A percentile compares a stretch with the other conserved stretches of the same genome.
phyloP scores from a whole-genome alignment of 2,113 vertebrate genomes.

The Zosterops japonicus region DNA sequence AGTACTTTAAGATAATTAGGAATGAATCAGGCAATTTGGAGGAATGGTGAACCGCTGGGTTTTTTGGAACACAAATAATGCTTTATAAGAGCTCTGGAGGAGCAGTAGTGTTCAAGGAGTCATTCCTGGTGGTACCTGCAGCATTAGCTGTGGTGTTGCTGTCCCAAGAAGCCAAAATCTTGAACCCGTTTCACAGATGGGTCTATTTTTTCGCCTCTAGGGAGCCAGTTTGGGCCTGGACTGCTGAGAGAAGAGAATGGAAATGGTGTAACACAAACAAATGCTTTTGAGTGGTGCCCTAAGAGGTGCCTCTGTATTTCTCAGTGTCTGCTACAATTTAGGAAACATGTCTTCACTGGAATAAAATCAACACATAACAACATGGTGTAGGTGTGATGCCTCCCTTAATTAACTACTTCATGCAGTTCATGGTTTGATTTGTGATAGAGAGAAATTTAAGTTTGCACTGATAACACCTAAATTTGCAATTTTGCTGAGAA shows the following conservation, averaged over 20 bases:
- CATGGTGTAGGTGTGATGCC: not conserved
- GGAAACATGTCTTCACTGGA: not conserved
- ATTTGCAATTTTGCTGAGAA: not conserved
- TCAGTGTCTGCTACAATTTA: not conserved
- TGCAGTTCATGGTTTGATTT: not conserved
- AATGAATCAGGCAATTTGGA: constrained; percentile 44
- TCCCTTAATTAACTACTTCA: not conserved
- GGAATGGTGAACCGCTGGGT: not conserved
- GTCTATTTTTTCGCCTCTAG: not conserved
- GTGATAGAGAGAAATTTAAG: not conserved
- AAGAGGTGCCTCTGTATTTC: not conserved
- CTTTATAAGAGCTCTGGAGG: not conserved
- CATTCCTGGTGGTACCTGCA: not conserved
- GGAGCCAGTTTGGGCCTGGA: not conserved
- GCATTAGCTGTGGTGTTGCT: not conserved
- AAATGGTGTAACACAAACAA: not conserved
- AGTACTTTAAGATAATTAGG: constrained; percentile 69
- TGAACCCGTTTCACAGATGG: not conserved
- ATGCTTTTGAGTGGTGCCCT: not conserved
- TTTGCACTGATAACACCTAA: not conserved
- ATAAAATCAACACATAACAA: not conserved
- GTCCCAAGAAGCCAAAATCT: not conserved
- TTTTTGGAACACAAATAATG: not conserved
- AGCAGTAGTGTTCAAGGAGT: not conserved
- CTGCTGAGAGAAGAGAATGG: not conserved